Evolutionary conservation across 2,113 vertebrate genomes (phyloP), one percentile per base, ranked within the genome.

Genomic region (Rhinoderma darwinii): DNA sequence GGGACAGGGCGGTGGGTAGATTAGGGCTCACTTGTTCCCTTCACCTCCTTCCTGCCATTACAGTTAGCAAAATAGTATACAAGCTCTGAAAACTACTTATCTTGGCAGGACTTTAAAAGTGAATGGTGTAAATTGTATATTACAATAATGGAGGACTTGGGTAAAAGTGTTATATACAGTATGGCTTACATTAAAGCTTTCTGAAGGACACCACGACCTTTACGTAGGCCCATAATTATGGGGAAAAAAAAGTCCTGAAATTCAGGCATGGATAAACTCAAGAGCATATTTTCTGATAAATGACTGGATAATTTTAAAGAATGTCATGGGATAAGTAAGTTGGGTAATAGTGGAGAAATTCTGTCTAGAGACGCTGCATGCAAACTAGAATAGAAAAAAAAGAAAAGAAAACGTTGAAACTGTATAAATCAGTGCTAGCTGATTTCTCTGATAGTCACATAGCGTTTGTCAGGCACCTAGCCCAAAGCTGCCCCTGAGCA

Each of bases 401-500:
- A 86, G 43, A 66, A 51, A 20, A 30, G 20, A 72, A 72, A 59
- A 81, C 43, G 32, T 17, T 30, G 1, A 39, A 82, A 82, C 54
- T 37, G 30, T 70, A 50, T 63, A 82, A 87, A 87, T 82, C 77
- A 74, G 14, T 87, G 86, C 79, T 63, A 32, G 70, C 27, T 75
- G 39, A 61, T 87, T 56, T 87, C 68, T 47, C 15, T 59, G 78
- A 74, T 70, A 86, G 75, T 86, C 77, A 82, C 30, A 82, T 50
- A 82, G 70, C 27, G 30, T 82, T 72, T 87, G 78, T 63, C 86
- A 87, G 89, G 88, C 90, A 89, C 89, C 86, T 92, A 84, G 76
- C 82, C 89, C 84, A 93, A 27, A 91, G 88, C 86, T 88, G 54
- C 84, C 88, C 82, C 89, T 93, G 93, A 96, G 95, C 94, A 95